A percentile compares a stretch with the other conserved stretches of the same genome.
Evolutionary conservation across 2,113 vertebrate species (phyloP).

Genomic region (Anhinga rufa): DNA sequence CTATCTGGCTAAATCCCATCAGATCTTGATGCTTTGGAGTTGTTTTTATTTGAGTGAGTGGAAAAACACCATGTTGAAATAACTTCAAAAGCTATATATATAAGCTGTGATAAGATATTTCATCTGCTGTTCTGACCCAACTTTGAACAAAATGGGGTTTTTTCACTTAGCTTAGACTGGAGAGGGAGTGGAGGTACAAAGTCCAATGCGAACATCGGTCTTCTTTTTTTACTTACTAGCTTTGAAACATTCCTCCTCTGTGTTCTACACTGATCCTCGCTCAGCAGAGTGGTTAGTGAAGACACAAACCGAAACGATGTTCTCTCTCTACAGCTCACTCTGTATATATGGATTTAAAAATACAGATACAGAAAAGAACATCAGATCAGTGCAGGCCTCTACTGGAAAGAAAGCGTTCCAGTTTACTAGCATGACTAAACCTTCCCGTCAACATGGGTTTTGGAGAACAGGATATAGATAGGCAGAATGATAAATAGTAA

Average conservation of each 20-base stretch:
- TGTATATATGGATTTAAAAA: not conserved
- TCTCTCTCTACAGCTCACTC: not conserved
- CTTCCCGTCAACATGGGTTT: not conserved
- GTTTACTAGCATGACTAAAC: not conserved
- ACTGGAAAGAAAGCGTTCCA: not conserved
- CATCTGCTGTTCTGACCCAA: not conserved
- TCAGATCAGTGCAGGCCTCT: not conserved
- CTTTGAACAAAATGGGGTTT: not conserved
- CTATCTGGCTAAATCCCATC: not conserved
- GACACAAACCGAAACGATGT: not conserved
- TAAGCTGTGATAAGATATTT: not conserved
- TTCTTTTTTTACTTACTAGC: not conserved
- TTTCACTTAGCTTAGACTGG: not conserved
- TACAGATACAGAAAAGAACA: not conserved
- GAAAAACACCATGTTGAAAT: not conserved
- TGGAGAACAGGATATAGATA: not conserved
- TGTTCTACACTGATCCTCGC: not conserved
- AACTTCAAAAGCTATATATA: not conserved
- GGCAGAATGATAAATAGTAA: not conserved
- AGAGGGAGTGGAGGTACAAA: not conserved
- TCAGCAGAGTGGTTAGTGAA: not conserved
- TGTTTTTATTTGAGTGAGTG: not conserved
- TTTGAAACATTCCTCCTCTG: slow-evolving; percentile 29
- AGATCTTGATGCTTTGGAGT: not conserved
- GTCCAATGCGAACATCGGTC: not conserved